Conservation (phyloP, 1,140 invertebrate genomes). For the Metopolophium dirhodum region DNA sequence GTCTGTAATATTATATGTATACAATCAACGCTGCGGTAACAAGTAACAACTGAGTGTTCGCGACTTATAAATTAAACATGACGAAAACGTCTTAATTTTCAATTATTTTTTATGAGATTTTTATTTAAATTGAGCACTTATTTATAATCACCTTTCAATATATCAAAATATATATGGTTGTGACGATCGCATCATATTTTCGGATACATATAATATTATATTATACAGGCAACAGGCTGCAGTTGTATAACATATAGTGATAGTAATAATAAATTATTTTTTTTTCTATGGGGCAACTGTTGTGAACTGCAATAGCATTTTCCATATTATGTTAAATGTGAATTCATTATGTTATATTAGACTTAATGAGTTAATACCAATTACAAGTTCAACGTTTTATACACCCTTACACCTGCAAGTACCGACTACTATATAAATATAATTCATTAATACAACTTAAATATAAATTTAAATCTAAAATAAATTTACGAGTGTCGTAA, state of each 20-base stretch:
- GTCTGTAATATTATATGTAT: too few relatives aligned
- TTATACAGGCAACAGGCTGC: neutral
- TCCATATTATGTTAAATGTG: neutral
- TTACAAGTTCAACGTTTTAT: neutral
- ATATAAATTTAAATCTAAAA: neutral
- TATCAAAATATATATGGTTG: neutral
- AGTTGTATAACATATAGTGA: neutral
- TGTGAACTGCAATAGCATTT: neutral
- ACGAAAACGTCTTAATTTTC: neutral
- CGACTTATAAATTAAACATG: slow-evolving; percentile 24
- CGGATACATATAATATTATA: neutral
- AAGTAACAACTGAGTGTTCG: neutral
- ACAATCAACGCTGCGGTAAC: too few relatives aligned
- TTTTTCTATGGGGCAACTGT: neutral
- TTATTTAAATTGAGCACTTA: slow-evolving; percentile 18
- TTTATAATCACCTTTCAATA: neutral
- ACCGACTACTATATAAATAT: neutral
- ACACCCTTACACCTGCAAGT: neutral
- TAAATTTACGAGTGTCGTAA: neutral
- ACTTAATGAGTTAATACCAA: neutral
- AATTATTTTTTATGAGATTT: slow-evolving; percentile 22
- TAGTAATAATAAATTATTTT: neutral
- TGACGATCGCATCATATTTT: neutral
- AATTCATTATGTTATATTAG: neutral
- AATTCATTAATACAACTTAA: neutral